A percentile compares a stretch with the other conserved stretches of the same genome.
Conservation (phyloP, 2,888 invertebrate genomes). For the Caenorhabditis drosophilae region DNA sequence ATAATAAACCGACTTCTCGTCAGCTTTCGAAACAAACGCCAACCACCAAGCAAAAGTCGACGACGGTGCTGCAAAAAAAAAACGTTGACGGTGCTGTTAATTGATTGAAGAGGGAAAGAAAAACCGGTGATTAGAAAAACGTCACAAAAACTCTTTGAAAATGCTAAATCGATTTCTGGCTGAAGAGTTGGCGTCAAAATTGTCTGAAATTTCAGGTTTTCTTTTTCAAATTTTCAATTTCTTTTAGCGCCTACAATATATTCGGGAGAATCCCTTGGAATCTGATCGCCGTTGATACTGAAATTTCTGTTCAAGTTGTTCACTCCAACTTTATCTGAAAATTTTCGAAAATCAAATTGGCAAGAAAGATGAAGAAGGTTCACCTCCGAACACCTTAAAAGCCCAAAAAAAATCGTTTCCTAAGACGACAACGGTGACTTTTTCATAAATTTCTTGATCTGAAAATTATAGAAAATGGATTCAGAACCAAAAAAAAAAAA, state of each 20-base stretch:
- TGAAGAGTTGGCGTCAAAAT: not conserved
- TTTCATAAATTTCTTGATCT: conserved; percentile 2
- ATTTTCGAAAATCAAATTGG: too few relatives aligned
- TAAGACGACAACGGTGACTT: not conserved
- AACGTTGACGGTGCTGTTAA: not conserved
- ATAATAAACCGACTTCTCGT: not conserved
- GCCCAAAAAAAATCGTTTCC: not conserved
- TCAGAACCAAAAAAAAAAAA: too few relatives aligned
- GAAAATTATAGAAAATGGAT: conserved; percentile 1
- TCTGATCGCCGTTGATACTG: too few relatives aligned
- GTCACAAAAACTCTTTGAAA: not conserved
- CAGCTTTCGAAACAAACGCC: not conserved
- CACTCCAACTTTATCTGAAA: too few relatives aligned
- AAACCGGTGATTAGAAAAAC: not conserved
- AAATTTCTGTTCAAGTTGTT: too few relatives aligned
- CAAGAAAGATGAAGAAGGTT: too few relatives aligned
- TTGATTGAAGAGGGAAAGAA: not conserved
- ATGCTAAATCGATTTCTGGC: not conserved
- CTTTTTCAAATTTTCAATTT: too few relatives aligned
- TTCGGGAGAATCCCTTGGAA: too few relatives aligned
- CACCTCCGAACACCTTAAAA: too few relatives aligned
- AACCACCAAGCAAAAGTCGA: not conserved
- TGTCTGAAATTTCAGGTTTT: not conserved
- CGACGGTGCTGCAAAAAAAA: not conserved
- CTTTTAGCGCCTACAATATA: too few relatives aligned